Percentiles rank a stretch among this genome's conserved stretches.
These are phyloP conservation scores for Fukomys damarensis DNA, from an alignment of 2,113 vertebrate genomes.

Conservation along the genomic window DNA sequence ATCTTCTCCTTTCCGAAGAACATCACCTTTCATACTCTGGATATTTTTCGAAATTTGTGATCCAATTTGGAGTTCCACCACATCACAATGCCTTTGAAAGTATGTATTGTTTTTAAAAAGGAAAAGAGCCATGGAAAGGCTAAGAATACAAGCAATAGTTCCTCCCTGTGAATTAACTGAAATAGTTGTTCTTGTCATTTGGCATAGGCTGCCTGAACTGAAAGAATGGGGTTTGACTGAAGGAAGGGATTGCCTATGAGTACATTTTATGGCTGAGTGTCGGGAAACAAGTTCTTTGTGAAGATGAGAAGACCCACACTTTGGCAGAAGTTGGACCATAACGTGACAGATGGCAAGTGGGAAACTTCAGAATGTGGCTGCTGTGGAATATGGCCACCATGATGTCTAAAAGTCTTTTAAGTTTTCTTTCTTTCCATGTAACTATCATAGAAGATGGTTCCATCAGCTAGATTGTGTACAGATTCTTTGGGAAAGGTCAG, in stretches of 20 bases:
- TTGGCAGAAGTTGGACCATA: background rate
- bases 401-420: background rate
- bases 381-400: background rate
- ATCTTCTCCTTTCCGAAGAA: background rate
- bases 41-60: background rate
- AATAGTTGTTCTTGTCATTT: background rate
- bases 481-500: background rate
- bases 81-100: background rate
- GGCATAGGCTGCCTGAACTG: background rate
- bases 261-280: background rate
- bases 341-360: background rate
- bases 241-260: background rate
- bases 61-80: background rate
- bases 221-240: background rate
- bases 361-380: background rate
- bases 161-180: background rate
- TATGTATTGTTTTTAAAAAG: background rate
- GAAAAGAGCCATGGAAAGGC: background rate
- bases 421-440: background rate
- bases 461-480: background rate
- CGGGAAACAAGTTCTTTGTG: background rate
- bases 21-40: background rate
- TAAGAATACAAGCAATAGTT: background rate
- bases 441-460: background rate
- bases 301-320: background rate